phyloP scores from a whole-genome alignment of 1,140 invertebrate genomes.

The Laupala kohalensis region DNA sequence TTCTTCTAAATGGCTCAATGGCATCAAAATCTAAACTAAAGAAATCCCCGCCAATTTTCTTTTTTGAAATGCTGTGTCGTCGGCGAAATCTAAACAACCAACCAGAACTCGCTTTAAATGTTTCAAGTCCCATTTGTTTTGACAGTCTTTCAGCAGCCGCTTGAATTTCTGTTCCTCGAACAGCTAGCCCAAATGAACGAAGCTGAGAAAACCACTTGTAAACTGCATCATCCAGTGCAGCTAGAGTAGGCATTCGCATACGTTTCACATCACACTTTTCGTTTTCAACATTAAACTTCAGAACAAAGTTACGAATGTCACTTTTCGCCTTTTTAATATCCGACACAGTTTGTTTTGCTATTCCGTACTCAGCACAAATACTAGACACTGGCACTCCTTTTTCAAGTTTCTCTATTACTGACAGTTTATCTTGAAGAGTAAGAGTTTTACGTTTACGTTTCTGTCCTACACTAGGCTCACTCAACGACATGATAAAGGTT shows the following conservation, averaged over 20 bases:
- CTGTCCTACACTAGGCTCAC: neutral
- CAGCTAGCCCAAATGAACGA: neutral
- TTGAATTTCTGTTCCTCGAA: neutral
- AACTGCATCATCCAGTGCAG: neutral
- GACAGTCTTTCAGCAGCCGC: neutral
- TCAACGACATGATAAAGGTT: neutral
- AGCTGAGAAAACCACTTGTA: neutral
- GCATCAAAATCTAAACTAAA: neutral
- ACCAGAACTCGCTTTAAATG: neutral
- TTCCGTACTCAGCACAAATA: neutral
- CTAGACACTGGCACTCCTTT: too few relatives aligned
- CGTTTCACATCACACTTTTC: neutral
- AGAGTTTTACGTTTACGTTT: neutral
- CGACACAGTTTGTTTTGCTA: neutral
- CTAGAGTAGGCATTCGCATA: neutral
- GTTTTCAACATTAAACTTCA: neutral
- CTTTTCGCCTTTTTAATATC: slow-evolving; percentile 1
- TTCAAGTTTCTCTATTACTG: neutral
- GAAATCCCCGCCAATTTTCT: neutral
- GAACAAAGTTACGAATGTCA: neutral
- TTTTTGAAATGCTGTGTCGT: neutral
- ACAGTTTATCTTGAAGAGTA: neutral
- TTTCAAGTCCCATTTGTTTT: neutral
- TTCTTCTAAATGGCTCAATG: neutral
- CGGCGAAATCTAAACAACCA: neutral